These are phyloP conservation scores for Scaptomyza flava DNA, from an alignment of 2,888 invertebrate genomes.

Conservation along the genomic window DNA sequence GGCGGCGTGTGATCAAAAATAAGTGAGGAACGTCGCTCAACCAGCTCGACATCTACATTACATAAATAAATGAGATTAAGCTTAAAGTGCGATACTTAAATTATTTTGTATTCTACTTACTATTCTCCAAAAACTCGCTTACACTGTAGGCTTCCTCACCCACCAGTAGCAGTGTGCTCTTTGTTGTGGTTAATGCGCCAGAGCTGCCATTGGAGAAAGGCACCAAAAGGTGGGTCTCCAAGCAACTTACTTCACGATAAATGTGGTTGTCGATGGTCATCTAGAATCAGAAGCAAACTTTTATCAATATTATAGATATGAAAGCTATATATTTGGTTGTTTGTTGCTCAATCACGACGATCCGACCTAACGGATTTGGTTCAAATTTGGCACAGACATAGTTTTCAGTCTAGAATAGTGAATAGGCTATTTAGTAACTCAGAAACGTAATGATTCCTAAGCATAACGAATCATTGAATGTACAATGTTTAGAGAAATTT, in stretches of 20 bases:
- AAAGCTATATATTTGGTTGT: neutral
- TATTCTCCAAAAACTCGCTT: slow-evolving; percentile 72
- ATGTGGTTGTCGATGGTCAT: slow-evolving; percentile 91
- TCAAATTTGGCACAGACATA: neutral
- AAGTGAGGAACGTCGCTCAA: slow-evolving; percentile 87
- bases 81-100: neutral
- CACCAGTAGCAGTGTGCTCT: slow-evolving; percentile 86
- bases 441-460: neutral
- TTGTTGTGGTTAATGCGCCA: slow-evolving; percentile 89
- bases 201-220: slow-evolving; percentile 91
- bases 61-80: neutral
- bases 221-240: slow-evolving; percentile 90
- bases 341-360: neutral
- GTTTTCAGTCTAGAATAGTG: neutral
- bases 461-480: neutral
- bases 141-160: slow-evolving; percentile 85
- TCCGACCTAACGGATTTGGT: neutral
- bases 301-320: neutral
- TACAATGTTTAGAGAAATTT: too few species aligned
- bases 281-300: slow-evolving; percentile 63
- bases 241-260: slow-evolving; percentile 89
- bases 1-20: slow-evolving; percentile 90
- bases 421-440: neutral
- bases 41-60: slow-evolving; percentile 68
- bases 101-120: slow-evolving; percentile 52